phyloP scores from a whole-genome alignment of 2,113 vertebrate species.

The Salvelinus fontinalis region DNA sequence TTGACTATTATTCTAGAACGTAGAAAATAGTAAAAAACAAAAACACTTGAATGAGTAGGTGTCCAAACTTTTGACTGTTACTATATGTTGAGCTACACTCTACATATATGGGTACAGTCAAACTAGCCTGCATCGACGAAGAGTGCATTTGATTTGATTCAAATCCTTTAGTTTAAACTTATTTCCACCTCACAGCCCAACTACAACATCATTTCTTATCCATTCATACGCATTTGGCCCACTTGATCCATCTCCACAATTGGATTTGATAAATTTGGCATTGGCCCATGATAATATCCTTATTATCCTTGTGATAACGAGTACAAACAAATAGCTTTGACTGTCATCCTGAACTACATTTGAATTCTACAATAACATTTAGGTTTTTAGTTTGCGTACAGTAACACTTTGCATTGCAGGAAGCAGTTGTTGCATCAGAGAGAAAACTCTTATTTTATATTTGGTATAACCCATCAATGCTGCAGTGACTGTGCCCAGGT shows the following conservation, averaged over 20 bases:
- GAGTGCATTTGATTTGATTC: constrained; percentile 35
- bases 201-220: background rate
- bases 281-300: constrained; percentile 48
- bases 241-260: constrained; percentile 55
- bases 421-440: constrained; percentile 32
- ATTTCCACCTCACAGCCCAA: constrained; percentile 34
- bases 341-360: constrained; percentile 58
- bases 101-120: constrained; percentile 38
- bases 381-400: constrained; percentile 56
- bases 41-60: no score
- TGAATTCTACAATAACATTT: constrained; percentile 53
- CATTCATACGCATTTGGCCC: constrained; percentile 31
- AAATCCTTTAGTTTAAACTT: constrained; percentile 50
- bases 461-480: constrained; percentile 67
- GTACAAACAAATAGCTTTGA: constrained; percentile 31
- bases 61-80: no score
- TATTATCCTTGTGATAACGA: constrained; percentile 42
- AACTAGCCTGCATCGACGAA: constrained; percentile 31
- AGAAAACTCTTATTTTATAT: constrained; percentile 51
- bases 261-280: constrained; percentile 41
- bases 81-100: constrained; percentile 19
- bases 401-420: constrained; percentile 59
- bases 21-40: no score
- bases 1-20: no score
- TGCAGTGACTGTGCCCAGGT: constrained; percentile 60